Evolutionary conservation across 2,113 vertebrate species (phyloP), one percentile per base, ranked within the genome.

Genomic region (Dinomys branickii): DNA sequence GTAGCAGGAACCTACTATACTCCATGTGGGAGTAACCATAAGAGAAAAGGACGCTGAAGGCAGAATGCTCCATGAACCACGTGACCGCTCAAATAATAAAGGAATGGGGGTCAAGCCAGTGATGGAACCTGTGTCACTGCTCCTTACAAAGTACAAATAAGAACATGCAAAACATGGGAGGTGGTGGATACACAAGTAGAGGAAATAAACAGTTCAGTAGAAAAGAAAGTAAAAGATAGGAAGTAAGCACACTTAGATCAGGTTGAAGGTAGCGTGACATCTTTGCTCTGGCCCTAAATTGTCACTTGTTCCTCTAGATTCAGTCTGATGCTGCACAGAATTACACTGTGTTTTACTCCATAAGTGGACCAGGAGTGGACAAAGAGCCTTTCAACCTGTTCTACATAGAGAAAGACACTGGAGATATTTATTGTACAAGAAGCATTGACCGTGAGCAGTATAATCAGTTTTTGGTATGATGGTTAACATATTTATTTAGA

Each of bases 401-500:
- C 97, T 96, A 24, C 22, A 98, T 99, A 44, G 58, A 99, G 13
- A 87, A 0, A 41, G 1, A 98, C 0, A 98, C 98, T 1, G 99
- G 99, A 33, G 98, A 98, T 94, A 98, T 99, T 88, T 98, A 7
- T 54, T 98, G 99, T 93, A 98, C 98, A 67, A 28, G 78, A 47
- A 0, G 98, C 0, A 97, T 99, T n/a, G 99, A 99, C 94, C 99
- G 99, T 59, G 99, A 99, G 92, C 38, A 98, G 24, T 99, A 98
- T 96, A 93, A 99, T 7, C 0, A 38, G 2, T 99, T 99, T 97
- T 90, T 33, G 82, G 99, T 99, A 98, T 97, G 98, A 96, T 11
- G 58, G 41, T 35, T 97, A 38, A 93, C 81, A 90, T 90, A 26
- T 82, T 88, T 81, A 35, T 89, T 96, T 63, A 94, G 54, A 94